Conservation (phyloP, 2,797 vertebrate species). For the Streptopelia turtur region DNA sequence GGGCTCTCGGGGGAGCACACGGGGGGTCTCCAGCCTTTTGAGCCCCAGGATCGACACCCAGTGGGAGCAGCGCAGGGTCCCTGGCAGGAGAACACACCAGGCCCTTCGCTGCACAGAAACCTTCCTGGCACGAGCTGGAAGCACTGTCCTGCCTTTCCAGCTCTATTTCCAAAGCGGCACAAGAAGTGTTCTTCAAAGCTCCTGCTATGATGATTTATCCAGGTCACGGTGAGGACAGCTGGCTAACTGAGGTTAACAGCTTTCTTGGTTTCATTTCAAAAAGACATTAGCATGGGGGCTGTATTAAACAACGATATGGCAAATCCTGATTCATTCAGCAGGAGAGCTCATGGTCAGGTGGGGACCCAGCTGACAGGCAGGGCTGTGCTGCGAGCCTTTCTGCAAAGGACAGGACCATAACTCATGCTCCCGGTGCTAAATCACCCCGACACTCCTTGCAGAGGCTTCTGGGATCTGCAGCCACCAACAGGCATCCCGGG, state of each 20-base stretch:
- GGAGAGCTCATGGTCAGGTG: slow-evolving; percentile 65
- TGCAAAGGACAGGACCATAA: no score
- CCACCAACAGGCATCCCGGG: no score
- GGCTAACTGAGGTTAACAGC: slow-evolving; percentile 80
- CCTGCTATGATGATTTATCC: slow-evolving; percentile 76
- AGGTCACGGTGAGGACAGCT: slow-evolving; percentile 73
- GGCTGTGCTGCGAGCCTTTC: neutral
- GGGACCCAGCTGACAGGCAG: slow-evolving; percentile 69
- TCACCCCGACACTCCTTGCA: no score
- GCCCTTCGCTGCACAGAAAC: neutral
- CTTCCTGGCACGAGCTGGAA: neutral
- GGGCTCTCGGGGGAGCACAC: no score
- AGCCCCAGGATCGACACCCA: neutral
- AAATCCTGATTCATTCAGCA: slow-evolving; percentile 76
- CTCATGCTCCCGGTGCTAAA: no score
- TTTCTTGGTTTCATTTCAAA: slow-evolving; percentile 78
- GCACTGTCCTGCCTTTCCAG: neutral
- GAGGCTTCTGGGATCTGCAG: no score
- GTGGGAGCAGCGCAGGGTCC: no score
- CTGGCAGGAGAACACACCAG: neutral
- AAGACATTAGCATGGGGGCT: slow-evolving; percentile 77
- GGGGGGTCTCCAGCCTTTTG: neutral
- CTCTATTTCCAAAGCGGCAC: neutral
- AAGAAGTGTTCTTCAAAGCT: neutral
- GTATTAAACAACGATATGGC: slow-evolving; percentile 72